These are phyloP conservation scores for Scaptodrosophila lebanonensis DNA, from an alignment of 1,140 invertebrate species.

Conservation along the genomic window DNA sequence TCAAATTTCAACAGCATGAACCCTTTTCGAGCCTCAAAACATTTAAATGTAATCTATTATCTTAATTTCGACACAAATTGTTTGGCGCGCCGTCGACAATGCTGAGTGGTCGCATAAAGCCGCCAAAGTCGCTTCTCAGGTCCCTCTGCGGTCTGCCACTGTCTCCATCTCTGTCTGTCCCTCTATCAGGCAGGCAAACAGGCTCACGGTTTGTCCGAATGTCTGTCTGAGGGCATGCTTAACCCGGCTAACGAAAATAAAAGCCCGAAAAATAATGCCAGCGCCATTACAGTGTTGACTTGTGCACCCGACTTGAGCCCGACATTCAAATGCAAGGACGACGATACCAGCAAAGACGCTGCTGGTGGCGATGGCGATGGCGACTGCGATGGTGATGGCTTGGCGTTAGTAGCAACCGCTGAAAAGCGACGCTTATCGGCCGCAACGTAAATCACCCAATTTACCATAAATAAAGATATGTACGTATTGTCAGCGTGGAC, in stretches of 20 bases:
- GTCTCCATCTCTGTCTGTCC: conserved; percentile 3
- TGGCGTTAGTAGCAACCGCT: conserved; percentile 32
- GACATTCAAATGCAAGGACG: conserved; percentile 59
- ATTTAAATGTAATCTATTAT: conserved; percentile 76
- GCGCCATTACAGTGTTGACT: conserved; percentile 45
- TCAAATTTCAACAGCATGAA: conserved; percentile 47
- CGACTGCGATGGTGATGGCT: too few relatives aligned
- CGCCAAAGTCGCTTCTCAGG: background rate
- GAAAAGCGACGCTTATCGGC: conserved; percentile 74
- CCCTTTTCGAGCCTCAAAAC: conserved; percentile 51
- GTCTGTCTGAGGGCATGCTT: conserved; percentile 33
- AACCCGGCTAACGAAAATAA: conserved; percentile 62
- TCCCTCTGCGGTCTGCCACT: conserved; percentile 17
- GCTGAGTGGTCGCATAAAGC: conserved; percentile 4
- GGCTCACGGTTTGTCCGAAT: too few relatives aligned
- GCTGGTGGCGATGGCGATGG: too few relatives aligned
- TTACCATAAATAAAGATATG: conserved; percentile 75
- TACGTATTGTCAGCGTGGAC: conserved; percentile 63
- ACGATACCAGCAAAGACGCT: conserved; percentile 33
- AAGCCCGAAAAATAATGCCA: conserved; percentile 51
- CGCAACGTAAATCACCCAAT: conserved; percentile 75
- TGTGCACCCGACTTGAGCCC: conserved; percentile 51
- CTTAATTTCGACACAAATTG: conserved; percentile 75
- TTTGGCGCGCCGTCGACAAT: conserved; percentile 33
- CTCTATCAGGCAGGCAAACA: too few relatives aligned